These are phyloP conservation scores for Muschampia staudingeri DNA, from an alignment of 2,888 invertebrate species.

Conservation along the genomic window DNA sequence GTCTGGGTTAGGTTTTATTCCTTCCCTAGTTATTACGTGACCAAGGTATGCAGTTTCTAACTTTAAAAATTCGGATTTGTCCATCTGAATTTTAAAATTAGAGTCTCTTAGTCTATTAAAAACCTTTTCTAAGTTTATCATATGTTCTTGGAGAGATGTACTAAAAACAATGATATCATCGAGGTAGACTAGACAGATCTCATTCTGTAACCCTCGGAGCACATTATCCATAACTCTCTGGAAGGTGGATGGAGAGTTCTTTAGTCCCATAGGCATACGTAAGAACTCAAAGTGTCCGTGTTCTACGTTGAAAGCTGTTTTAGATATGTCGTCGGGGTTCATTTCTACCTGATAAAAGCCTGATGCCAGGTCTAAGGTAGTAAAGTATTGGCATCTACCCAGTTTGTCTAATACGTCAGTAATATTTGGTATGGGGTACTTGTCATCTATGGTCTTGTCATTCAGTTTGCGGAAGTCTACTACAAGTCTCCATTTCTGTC, in stretches of 20 bases:
- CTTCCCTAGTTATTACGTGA: slow-evolving; percentile 49
- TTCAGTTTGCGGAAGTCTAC: slow-evolving; percentile 67
- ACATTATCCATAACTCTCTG: slow-evolving; percentile 72
- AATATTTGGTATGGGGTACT: slow-evolving; percentile 68
- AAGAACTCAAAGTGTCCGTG: slow-evolving; percentile 70
- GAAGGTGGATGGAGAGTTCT: slow-evolving; percentile 70
- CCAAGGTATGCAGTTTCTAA: slow-evolving; percentile 64
- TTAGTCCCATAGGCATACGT: slow-evolving; percentile 69
- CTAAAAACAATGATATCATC: slow-evolving; percentile 72
- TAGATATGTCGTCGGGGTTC: slow-evolving; percentile 61
- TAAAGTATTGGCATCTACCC: slow-evolving; percentile 61
- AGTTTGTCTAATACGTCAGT: slow-evolving; percentile 67
- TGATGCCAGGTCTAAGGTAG: slow-evolving; percentile 60
- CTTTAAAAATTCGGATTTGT: slow-evolving; percentile 69
- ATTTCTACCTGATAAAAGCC: slow-evolving; percentile 61
- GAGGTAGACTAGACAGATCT: slow-evolving; percentile 68
- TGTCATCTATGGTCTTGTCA: slow-evolving; percentile 66
- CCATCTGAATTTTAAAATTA: slow-evolving; percentile 69
- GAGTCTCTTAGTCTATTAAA: slow-evolving; percentile 64
- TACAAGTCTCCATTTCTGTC: slow-evolving; percentile 63
- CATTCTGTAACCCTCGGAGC: slow-evolving; percentile 65
- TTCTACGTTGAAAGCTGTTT: slow-evolving; percentile 70
- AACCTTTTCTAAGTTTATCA: slow-evolving; percentile 64
- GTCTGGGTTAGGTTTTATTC: slow-evolving; percentile 60
- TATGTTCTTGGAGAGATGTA: slow-evolving; percentile 68